Percentiles rank a stretch among this genome's conserved stretches.
Evolutionary conservation across 2,888 invertebrate species (phyloP).

Genomic region (Pristionchus japonicus): DNA sequence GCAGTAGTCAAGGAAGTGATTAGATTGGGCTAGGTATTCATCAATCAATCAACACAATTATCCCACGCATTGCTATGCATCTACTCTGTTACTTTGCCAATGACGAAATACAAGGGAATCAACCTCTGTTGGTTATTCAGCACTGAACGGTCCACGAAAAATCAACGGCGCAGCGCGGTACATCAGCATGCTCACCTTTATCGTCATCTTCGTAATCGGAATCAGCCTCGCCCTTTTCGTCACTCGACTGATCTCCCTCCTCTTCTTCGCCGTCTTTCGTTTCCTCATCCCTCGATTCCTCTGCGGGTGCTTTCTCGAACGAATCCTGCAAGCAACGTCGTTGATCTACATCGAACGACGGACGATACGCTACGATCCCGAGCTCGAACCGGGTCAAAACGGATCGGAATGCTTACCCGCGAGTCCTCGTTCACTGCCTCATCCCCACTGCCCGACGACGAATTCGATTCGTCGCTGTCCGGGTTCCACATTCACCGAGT

Average conservation of each 20-base stretch:
- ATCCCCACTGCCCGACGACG: constrained; percentile 44
- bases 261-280: constrained; percentile 33
- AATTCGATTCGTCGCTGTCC: constrained; percentile 46
- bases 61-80: neutral
- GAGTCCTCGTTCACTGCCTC: constrained; percentile 41
- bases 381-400: neutral
- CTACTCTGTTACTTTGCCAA: neutral
- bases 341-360: neutral
- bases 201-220: constrained; percentile 45
- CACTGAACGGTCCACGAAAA: no score
- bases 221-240: constrained; percentile 33
- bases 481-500: constrained; percentile 41
- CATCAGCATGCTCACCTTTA: neutral
- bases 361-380: no score
- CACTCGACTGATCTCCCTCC: constrained; percentile 17
- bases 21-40: constrained; percentile 49
- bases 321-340: constrained; percentile 6
- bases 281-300: constrained; percentile 29
- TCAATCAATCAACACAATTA: constrained; percentile 50
- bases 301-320: neutral
- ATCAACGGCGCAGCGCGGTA: no score
- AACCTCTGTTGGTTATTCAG: no score
- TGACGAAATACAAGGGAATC: neutral
- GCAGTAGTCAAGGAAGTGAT: neutral
- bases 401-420: neutral